Evolutionary conservation across 2,888 invertebrate species (phyloP).

Genomic region (Ennomos quercinarius): DNA sequence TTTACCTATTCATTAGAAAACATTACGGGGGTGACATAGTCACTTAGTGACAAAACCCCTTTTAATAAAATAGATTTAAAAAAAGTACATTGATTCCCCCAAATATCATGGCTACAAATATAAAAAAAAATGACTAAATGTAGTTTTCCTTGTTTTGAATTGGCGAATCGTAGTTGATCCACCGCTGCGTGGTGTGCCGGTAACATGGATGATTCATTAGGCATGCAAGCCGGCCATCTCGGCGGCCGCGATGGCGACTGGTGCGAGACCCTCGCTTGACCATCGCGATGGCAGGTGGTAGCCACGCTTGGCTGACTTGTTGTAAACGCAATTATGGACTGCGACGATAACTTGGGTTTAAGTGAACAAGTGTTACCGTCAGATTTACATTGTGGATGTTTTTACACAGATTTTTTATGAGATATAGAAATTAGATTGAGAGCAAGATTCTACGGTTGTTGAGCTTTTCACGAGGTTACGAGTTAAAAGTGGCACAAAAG

Average conservation of each 20-base stretch:
- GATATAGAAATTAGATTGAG: slow-evolving; percentile 21
- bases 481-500: background rate
- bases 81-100: no score
- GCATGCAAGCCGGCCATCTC: slow-evolving; percentile 39
- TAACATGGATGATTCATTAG: slow-evolving; percentile 34
- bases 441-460: slow-evolving; percentile 18
- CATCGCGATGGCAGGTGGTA: slow-evolving; percentile 35
- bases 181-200: slow-evolving; percentile 13
- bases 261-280: slow-evolving; percentile 61
- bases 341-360: slow-evolving; percentile 15
- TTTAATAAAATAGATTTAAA: no score
- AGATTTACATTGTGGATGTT: slow-evolving; percentile 22
- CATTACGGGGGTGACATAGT: no score
- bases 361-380: slow-evolving; percentile 11
- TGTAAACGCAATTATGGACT: slow-evolving; percentile 30
- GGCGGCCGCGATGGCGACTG: slow-evolving; percentile 71
- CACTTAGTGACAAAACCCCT: no score
- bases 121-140: no score
- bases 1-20: no score
- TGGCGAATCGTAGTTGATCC: background rate
- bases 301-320: slow-evolving; percentile 35
- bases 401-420: slow-evolving; percentile 16
- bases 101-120: no score
- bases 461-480: slow-evolving; percentile 13
- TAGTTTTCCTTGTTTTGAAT: slow-evolving; percentile 1